A percentile compares a stretch with the other conserved stretches of the same genome.
Evolutionary conservation across 2,888 invertebrate species (phyloP).

Genomic region (Dynastes hyllus): DNA sequence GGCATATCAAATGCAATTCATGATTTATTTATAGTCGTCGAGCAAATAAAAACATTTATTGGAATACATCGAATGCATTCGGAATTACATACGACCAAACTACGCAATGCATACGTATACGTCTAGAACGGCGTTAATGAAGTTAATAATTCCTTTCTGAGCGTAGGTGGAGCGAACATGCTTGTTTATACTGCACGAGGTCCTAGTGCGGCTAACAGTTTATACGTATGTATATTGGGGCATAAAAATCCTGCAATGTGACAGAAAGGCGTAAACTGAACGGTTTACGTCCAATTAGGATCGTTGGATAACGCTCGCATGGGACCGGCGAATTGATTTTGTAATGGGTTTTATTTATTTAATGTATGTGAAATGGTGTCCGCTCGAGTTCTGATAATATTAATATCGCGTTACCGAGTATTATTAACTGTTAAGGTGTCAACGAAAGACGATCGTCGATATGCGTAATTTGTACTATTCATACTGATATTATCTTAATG

Average conservation of each 20-base stretch:
- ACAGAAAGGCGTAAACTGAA: slow-evolving; percentile 56
- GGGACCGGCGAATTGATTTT: slow-evolving; percentile 51
- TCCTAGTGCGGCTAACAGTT: slow-evolving; percentile 33
- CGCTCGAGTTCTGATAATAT: slow-evolving; percentile 47
- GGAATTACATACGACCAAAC: slow-evolving; percentile 8
- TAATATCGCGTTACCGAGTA: slow-evolving; percentile 46
- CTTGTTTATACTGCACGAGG: slow-evolving; percentile 43
- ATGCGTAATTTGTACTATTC: slow-evolving; percentile 35
- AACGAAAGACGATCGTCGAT: slow-evolving; percentile 38
- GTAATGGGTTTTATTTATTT: slow-evolving; percentile 50
- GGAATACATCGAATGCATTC: slow-evolving; percentile 28
- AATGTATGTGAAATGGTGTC: slow-evolving; percentile 45
- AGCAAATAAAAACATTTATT: background rate
- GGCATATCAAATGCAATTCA: background rate
- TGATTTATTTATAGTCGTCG: slow-evolving; percentile 17
- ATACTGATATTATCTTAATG: slow-evolving; percentile 40
- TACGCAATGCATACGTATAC: slow-evolving; percentile 26
- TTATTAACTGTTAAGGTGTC: slow-evolving; percentile 49
- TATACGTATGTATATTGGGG: slow-evolving; percentile 41
- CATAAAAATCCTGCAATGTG: slow-evolving; percentile 54
- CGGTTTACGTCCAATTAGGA: slow-evolving; percentile 56
- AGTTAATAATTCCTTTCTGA: slow-evolving; percentile 44
- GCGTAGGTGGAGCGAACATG: slow-evolving; percentile 43
- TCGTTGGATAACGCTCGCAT: slow-evolving; percentile 54
- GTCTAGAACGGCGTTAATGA: slow-evolving; percentile 40